Conservation (phyloP, 2,113 vertebrate genomes). For the Danio rerio region DNA sequence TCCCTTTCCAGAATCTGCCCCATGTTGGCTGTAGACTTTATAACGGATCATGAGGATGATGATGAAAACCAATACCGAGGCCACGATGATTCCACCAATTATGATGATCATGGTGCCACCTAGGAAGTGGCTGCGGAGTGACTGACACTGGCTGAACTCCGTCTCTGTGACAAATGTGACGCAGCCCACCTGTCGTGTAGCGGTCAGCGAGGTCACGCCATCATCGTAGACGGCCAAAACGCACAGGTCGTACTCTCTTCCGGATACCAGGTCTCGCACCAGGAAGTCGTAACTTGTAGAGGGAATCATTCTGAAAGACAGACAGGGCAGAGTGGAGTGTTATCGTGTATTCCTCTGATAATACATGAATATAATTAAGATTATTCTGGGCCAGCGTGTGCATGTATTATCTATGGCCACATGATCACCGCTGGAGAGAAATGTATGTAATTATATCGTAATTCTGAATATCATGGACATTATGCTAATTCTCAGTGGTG, state of each 20-base stretch:
- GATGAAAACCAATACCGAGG: slow-evolving; percentile 92
- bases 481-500: background rate
- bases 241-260: slow-evolving; percentile 90
- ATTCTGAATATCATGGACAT: slow-evolving; percentile 1
- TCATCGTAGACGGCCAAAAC: slow-evolving; percentile 90
- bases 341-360: slow-evolving; percentile 12
- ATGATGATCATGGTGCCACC: slow-evolving; percentile 97
- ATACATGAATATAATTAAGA: slow-evolving; percentile 26
- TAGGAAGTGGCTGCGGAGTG: slow-evolving; percentile 87
- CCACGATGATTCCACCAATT: slow-evolving; percentile 94
- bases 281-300: slow-evolving; percentile 89
- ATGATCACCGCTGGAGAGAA: background rate
- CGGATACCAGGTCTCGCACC: slow-evolving; percentile 87
- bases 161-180: slow-evolving; percentile 83
- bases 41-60: slow-evolving; percentile 93
- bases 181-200: slow-evolving; percentile 86
- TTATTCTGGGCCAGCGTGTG: background rate
- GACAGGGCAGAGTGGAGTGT: background rate
- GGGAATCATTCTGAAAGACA: slow-evolving; percentile 87
- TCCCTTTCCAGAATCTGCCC: slow-evolving; percentile 72
- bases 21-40: slow-evolving; percentile 88
- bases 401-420: slow-evolving; percentile 22
- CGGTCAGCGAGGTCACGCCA: slow-evolving; percentile 79
- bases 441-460: background rate
- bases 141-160: slow-evolving; percentile 83